phyloP scores from a whole-genome alignment of 53 echinoderm and acorn worm genomes.

The Antedon mediterranea region DNA sequence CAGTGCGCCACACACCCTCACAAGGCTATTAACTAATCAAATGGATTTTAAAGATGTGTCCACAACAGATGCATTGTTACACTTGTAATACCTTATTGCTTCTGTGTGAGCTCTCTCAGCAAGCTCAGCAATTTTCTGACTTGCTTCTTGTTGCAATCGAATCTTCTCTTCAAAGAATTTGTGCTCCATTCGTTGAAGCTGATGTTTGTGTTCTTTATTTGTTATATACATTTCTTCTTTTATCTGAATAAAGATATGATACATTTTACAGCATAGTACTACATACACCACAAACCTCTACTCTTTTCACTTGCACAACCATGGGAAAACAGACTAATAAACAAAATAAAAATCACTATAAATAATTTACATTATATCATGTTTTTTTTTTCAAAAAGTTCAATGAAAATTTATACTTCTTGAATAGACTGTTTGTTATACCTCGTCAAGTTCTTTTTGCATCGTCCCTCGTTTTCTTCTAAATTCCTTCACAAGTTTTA shows the following conservation, averaged over 20 bases:
- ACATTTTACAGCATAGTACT: no score
- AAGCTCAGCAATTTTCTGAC: constrained; percentile 96
- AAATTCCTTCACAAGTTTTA: constrained; percentile 91
- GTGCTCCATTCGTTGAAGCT: constrained; percentile 95
- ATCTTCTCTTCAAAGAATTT: constrained; percentile 99
- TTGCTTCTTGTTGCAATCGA: constrained; percentile 92
- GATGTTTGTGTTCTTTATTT: constrained; percentile 84
- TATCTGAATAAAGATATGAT: constrained; percentile 29
- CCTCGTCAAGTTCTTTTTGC: constrained; percentile 97
- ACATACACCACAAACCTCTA: no score
- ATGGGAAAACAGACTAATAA: background rate
- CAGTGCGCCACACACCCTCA: no score
- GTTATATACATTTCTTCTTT: constrained; percentile 98
- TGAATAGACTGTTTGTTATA: constrained; percentile 15
- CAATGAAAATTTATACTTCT: background rate
- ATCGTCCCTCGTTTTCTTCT: constrained; percentile 90
- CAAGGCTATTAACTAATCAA: no score
- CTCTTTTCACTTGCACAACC: background rate
- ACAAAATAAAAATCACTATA: no score
- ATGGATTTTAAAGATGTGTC: no score
- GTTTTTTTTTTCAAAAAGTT: no score
- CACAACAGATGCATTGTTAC: background rate
- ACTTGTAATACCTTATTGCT: constrained; percentile 95
- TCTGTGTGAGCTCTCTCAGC: constrained; percentile 98
- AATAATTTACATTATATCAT: no score